phyloP scores from a whole-genome alignment of 2,797 vertebrate species.

The Malurus leucopterus region DNA sequence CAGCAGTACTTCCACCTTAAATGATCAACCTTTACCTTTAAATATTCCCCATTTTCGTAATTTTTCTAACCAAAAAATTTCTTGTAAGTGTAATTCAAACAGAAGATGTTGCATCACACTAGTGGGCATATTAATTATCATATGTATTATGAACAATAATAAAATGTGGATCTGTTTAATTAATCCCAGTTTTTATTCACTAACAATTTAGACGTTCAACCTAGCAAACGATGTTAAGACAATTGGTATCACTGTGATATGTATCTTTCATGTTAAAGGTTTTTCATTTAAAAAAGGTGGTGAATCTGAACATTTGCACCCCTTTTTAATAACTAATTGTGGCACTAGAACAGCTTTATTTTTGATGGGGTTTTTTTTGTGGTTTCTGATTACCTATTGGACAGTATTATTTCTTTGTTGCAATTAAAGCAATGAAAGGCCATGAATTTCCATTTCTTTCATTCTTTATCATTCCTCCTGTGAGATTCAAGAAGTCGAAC shows the following conservation, averaged over 20 bases:
- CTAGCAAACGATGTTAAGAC: not conserved
- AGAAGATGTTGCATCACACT: not conserved
- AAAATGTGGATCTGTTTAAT: not conserved
- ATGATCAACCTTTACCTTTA: not conserved
- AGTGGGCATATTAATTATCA: not conserved
- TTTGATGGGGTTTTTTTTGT: not conserved
- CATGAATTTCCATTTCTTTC: not conserved
- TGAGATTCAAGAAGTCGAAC: not conserved
- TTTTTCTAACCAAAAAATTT: not conserved
- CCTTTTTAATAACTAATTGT: not conserved
- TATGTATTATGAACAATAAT: not conserved
- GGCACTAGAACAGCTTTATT: not conserved
- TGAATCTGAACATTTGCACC: not conserved
- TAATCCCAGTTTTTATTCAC: not conserved
- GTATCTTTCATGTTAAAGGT: not conserved
- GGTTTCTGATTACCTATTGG: not conserved
- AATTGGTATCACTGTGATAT: accelerated
- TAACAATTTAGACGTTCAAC: not conserved
- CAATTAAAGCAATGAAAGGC: not conserved
- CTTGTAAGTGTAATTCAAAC: accelerated
- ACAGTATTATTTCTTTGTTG: not conserved
- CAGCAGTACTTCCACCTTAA: not conserved
- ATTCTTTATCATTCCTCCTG: not conserved
- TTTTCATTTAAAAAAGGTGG: not conserved
- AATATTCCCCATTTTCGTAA: not conserved